These are phyloP conservation scores for Pristiophorus japonicus DNA, from an alignment of 2,113 vertebrate genomes.

Conservation along the genomic window DNA sequence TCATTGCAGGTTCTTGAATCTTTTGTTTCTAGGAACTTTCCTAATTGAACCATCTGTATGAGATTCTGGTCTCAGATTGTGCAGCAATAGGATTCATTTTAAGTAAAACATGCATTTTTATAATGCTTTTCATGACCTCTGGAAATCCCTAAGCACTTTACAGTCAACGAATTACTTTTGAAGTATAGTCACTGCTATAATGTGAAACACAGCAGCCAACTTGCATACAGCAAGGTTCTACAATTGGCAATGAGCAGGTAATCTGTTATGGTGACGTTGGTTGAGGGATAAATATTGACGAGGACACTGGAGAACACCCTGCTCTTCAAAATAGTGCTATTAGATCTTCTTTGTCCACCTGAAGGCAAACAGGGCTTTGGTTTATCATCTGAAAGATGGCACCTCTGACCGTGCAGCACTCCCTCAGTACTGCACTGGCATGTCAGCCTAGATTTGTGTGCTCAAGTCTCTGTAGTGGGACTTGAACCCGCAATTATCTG, in stretches of 20 bases:
- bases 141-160: not conserved
- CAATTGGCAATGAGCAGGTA: not conserved
- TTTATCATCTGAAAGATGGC: not conserved
- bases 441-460: too few species aligned
- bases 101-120: not conserved
- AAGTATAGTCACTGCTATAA: not conserved
- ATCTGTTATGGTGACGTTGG: not conserved
- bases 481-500: too few species aligned
- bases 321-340: not conserved
- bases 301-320: not conserved
- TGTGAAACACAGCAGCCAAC: not conserved
- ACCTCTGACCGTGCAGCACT: not conserved
- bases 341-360: not conserved
- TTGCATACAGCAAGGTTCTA: not conserved
- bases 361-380: not conserved
- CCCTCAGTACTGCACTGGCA: too few species aligned
- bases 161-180: not conserved
- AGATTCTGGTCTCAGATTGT: not conserved
- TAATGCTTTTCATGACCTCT: not conserved
- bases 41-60: not conserved
- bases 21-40: not conserved
- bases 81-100: not conserved
- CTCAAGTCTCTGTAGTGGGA: too few species aligned
- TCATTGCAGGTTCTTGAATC: not conserved
- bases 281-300: not conserved